Conservation (phyloP, 2,113 vertebrate species). For the Pyxicephalus adspersus region DNA sequence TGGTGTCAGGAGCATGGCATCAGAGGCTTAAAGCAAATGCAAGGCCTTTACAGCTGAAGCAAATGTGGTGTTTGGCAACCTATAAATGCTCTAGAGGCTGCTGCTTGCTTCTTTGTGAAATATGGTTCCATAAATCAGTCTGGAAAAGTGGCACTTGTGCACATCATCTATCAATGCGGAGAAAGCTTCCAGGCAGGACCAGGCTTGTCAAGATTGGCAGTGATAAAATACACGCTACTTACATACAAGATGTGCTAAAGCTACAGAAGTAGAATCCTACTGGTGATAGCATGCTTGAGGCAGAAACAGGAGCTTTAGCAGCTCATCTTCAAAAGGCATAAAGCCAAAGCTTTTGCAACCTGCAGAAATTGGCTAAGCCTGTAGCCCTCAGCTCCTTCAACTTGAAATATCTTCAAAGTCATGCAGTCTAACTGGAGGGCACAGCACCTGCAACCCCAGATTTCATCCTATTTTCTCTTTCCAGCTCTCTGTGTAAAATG, state of each 20-base stretch:
- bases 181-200: constrained; percentile 71
- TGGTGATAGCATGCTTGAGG: constrained; percentile 77
- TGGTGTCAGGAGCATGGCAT: constrained; percentile 84
- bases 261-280: constrained; percentile 68
- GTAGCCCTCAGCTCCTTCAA: constrained; percentile 77
- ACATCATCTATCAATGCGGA: constrained; percentile 77
- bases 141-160: constrained; percentile 77
- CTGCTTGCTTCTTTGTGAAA: constrained; percentile 77
- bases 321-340: constrained; percentile 85
- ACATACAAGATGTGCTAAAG: constrained; percentile 74
- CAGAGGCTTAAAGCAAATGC: constrained; percentile 73
- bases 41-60: constrained; percentile 79
- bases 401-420: constrained; percentile 82
- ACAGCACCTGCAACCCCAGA: constrained; percentile 84
- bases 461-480: constrained; percentile 84
- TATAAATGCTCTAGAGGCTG: constrained; percentile 78
- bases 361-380: constrained; percentile 85
- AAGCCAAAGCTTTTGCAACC: constrained; percentile 81
- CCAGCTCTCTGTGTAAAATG: constrained; percentile 82
- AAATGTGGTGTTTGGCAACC: constrained; percentile 77
- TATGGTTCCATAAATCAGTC: constrained; percentile 88
- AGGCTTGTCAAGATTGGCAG: constrained; percentile 70
- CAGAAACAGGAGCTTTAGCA: constrained; percentile 76
- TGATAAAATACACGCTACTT: constrained; percentile 74
- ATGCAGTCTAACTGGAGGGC: constrained; percentile 83